Evolutionary conservation across 2,113 vertebrate species (phyloP), one percentile per base, ranked within the genome.

Genomic region (Syrrhaptes paradoxus): DNA sequence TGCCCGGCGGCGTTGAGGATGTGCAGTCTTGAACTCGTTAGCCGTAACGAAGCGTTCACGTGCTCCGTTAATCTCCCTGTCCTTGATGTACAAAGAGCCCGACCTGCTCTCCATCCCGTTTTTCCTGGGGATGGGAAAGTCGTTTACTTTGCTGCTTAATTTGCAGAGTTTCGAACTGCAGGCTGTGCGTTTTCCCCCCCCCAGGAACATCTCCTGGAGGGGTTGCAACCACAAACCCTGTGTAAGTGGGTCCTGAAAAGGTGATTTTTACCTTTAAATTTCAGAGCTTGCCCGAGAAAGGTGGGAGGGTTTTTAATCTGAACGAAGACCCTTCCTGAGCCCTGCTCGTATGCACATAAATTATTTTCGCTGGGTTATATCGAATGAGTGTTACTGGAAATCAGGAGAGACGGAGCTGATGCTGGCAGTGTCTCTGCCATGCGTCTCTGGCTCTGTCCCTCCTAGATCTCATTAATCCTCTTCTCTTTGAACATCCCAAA

Each of bases 21-120:
- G 36, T 31, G 80, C 70, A 49, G 77, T 29, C 90, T 78, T 93
- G 92, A 87, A 49, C 76, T 90, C 31, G 8, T 93, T 90, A 90
- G 75, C 83, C 57, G 1, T 58, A 32, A 90, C 3, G 43, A 95
- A 81, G 72, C 52, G 4, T 92, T 94, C 90, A 32, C 66, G 36
- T 78, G 92, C 90, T 84, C 49, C 8, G 7, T 59, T 93, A 61
- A 90, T 97, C 87, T 88, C 82, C 88, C 57, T 84, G 87, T 32
- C 90, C 90, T 91, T 76, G 92, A 81, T 93, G 65, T 68, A 80
- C 90, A 86, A 72, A 94, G 61, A 68, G 76, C 80, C 88, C 8
- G 14, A 46, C 38, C 76, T 48, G 67, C 43, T 89, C 66, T 82
- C 78, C 67, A 90, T 66, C 75, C 62, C 71, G 0, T 54, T 91